These are phyloP conservation scores for Tetragnatha versicolor DNA, from an alignment of 1,140 invertebrate genomes.

Conservation along the genomic window DNA sequence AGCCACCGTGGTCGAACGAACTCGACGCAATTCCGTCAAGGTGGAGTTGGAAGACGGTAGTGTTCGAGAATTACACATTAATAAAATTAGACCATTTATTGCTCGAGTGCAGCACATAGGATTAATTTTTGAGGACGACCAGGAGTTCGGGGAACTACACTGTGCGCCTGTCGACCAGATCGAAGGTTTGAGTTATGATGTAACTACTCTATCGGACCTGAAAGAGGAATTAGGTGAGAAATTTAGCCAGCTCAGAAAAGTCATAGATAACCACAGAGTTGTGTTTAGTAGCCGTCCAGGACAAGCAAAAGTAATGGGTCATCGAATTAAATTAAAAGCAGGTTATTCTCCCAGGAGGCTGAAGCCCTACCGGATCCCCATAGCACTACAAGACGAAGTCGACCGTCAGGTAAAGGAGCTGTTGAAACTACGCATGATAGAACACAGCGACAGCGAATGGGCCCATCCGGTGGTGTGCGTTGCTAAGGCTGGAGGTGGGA, in stretches of 20 bases:
- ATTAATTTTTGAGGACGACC: neutral
- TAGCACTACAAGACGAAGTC: neutral
- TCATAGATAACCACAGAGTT: too few relatives aligned
- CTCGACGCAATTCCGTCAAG: neutral
- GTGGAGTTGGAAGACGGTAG: neutral
- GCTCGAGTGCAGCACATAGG: neutral
- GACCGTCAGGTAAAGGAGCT: neutral
- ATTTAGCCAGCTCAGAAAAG: too few relatives aligned
- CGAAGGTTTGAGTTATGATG: neutral
- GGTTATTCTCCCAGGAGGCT: neutral
- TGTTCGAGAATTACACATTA: neutral
- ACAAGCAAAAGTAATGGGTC: neutral
- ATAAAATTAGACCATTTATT: neutral
- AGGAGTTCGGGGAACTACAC: neutral
- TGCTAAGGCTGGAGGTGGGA: neutral
- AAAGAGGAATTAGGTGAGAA: too few relatives aligned
- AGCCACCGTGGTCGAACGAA: neutral
- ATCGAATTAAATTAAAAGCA: neutral
- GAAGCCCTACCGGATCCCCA: neutral
- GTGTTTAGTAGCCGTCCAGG: neutral
- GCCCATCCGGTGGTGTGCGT: neutral
- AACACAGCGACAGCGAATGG: neutral
- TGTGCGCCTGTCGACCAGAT: neutral
- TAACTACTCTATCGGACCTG: too few relatives aligned
- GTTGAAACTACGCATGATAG: neutral